phyloP scores from a whole-genome alignment of 2,113 vertebrate genomes.

The Dunckerocampus dactyliophorus region DNA sequence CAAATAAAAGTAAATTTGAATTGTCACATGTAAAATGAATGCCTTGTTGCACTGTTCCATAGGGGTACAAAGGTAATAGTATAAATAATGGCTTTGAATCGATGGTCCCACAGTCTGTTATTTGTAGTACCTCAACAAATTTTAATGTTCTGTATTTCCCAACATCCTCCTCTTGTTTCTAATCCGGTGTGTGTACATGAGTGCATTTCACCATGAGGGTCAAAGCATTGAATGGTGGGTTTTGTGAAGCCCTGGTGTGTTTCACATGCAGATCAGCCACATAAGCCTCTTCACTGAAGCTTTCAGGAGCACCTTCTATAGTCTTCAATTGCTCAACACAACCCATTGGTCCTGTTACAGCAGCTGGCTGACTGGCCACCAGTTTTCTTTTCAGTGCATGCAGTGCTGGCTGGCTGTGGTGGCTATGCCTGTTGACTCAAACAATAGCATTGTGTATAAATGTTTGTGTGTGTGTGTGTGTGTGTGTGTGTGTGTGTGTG shows the following conservation, averaged over 20 bases:
- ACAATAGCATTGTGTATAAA: constrained; percentile 25
- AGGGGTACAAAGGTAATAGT: not conserved
- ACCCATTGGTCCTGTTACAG: constrained; percentile 40
- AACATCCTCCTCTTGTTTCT: constrained; percentile 7
- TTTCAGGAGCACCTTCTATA: constrained; percentile 52
- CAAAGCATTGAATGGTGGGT: constrained; percentile 34
- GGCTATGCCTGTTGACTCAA: constrained; percentile 51
- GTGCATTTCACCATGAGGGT: constrained; percentile 41
- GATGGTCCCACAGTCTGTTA: not conserved
- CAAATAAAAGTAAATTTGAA: constrained; percentile 57
- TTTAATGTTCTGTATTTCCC: no score
- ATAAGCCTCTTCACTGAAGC: constrained; percentile 48
- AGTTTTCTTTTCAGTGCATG: constrained; percentile 40
- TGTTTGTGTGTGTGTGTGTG: constrained; percentile 9
- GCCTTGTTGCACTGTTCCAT: constrained; percentile 5
- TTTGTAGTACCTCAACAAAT: not conserved
- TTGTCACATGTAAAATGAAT: constrained; percentile 40
- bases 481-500: constrained; percentile 6
- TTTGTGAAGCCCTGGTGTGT: constrained; percentile 30
- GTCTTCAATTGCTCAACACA: constrained; percentile 47
- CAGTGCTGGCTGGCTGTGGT: constrained; percentile 15
- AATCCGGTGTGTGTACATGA: constrained; percentile 8
- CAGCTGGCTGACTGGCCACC: constrained; percentile 33
- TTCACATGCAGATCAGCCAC: constrained; percentile 67
- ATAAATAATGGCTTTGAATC: not conserved